A percentile compares a stretch with the other conserved stretches of the same genome.
Conservation (phyloP, 2,113 vertebrate species). For the Fregata magnificens region DNA sequence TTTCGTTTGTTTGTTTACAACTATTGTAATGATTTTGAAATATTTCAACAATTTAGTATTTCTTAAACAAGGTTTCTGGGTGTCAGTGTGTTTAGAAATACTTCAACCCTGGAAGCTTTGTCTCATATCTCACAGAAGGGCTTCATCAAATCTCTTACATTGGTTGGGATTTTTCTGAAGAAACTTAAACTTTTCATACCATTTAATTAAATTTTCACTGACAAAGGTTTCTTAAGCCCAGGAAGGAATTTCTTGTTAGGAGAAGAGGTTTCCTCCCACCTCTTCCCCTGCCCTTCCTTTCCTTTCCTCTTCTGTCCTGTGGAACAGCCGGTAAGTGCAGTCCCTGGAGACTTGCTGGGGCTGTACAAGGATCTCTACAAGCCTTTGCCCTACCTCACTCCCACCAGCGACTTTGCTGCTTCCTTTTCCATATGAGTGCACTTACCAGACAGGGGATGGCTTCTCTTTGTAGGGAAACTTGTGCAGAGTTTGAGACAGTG, state of each 20-base stretch:
- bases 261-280: slow-evolving; percentile 18
- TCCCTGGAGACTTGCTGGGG: not conserved
- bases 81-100: not conserved
- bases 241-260: slow-evolving; percentile 12
- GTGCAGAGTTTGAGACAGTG: not conserved
- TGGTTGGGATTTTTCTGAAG: not conserved
- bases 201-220: not conserved
- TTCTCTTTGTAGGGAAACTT: not conserved
- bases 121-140: not conserved
- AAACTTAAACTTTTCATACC: not conserved
- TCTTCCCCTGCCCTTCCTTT: slow-evolving; percentile 15
- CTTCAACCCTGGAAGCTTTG: not conserved
- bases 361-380: not conserved
- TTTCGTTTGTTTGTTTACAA: not conserved
- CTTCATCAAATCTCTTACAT: not conserved
- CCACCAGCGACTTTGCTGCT: not conserved
- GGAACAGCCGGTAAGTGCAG: not conserved
- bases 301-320: slow-evolving; percentile 7
- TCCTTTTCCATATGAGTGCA: not conserved
- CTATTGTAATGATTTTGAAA: not conserved
- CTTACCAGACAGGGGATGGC: not conserved
- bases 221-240: slow-evolving; percentile 1
- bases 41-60: not conserved
- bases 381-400: not conserved
- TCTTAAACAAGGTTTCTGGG: not conserved